A percentile compares a stretch with the other conserved stretches of the same genome.
These are phyloP conservation scores for Diachasmimorpha longicaudata DNA, from an alignment of 1,140 invertebrate genomes.

Conservation along the genomic window DNA sequence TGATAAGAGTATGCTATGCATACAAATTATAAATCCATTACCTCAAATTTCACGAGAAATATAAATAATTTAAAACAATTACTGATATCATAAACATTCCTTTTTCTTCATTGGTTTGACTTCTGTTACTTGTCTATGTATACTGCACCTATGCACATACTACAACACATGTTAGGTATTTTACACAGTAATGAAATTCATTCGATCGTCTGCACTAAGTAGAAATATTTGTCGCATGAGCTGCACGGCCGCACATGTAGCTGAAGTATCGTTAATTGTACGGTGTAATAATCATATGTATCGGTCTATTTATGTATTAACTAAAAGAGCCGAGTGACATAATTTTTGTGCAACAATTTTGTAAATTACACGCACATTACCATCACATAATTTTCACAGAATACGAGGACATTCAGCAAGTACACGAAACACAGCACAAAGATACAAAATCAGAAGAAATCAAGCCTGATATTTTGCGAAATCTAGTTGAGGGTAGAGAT, in stretches of 20 bases:
- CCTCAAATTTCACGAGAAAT: background rate
- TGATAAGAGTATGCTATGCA: background rate
- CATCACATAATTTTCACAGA: conserved; percentile 62
- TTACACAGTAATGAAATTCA: background rate
- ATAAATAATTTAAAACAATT: background rate
- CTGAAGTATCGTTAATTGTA: conserved; percentile 9
- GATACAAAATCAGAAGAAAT: conserved; percentile 52
- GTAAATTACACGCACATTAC: conserved; percentile 54
- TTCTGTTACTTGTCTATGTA: conserved; percentile 34
- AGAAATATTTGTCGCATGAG: conserved; percentile 32
- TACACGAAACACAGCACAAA: conserved; percentile 60
- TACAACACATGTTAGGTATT: background rate
- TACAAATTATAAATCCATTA: background rate
- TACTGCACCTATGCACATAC: conserved; percentile 5
- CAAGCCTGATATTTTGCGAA: conserved; percentile 45
- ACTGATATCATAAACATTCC: conserved; percentile 22
- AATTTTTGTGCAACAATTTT: background rate
- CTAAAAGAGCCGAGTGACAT: background rate
- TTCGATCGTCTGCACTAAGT: conserved; percentile 7
- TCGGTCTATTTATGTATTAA: background rate
- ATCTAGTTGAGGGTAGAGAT: conserved; percentile 47
- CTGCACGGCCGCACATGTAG: conserved; percentile 21
- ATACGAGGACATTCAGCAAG: conserved; percentile 64
- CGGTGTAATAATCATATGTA: background rate
- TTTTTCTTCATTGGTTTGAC: conserved; percentile 43